Evolutionary conservation across 2,888 invertebrate genomes (phyloP).

Genomic region (Myopa testacea): DNA sequence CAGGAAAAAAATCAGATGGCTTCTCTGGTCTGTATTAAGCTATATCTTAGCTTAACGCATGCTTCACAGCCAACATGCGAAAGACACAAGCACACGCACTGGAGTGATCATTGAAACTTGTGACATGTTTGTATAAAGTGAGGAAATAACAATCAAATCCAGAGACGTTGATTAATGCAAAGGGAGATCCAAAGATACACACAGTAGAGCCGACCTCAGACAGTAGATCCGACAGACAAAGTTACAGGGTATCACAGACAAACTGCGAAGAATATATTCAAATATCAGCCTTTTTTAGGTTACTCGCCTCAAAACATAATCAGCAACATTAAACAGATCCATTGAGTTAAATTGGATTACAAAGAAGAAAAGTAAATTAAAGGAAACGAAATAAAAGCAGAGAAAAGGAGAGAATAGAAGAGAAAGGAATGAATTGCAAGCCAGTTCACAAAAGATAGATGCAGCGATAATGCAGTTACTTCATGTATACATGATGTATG

Average conservation of each 20-base stretch:
- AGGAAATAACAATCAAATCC: constrained; percentile 35
- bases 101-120: constrained; percentile 17
- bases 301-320: constrained; percentile 24
- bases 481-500: no score
- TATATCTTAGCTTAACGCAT: constrained; percentile 22
- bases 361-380: constrained; percentile 11
- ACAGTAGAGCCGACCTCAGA: constrained; percentile 6
- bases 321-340: constrained; percentile 16
- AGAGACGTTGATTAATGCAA: constrained; percentile 34
- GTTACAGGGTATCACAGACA: background rate
- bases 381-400: background rate
- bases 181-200: constrained; percentile 21
- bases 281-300: background rate
- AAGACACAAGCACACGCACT: background rate
- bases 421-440: background rate
- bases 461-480: no score
- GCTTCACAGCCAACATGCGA: background rate
- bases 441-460: no score
- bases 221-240: constrained; percentile 7
- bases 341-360: constrained; percentile 34
- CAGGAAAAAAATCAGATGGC: no score
- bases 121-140: constrained; percentile 36
- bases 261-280: background rate
- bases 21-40: background rate
- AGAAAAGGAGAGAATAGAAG: background rate